Evolutionary conservation across 2,888 invertebrate genomes (phyloP).

Genomic region (Pyrrhia umbra): DNA sequence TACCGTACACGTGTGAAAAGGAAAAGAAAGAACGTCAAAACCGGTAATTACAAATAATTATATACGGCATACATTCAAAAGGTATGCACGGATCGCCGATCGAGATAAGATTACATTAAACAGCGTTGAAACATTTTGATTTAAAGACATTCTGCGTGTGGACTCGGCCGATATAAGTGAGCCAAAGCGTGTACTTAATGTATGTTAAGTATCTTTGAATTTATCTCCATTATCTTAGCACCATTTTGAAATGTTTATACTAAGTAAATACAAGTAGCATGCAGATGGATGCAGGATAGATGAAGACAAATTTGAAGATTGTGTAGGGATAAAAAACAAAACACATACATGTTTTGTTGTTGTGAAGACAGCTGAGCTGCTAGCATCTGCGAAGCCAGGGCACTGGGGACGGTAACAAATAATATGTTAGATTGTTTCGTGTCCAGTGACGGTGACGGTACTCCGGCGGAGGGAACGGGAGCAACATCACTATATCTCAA

Average conservation of each 20-base stretch:
- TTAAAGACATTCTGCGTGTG: constrained; percentile 86
- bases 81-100: constrained; percentile 87
- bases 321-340: constrained; percentile 85
- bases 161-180: constrained; percentile 78
- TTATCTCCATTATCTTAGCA: constrained; percentile 73
- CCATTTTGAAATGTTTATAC: constrained; percentile 44
- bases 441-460: constrained; percentile 70
- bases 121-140: constrained; percentile 90
- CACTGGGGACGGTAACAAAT: constrained; percentile 95
- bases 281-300: constrained; percentile 41
- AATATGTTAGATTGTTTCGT: constrained; percentile 82
- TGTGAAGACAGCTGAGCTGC: constrained; percentile 97
- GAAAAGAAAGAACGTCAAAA: constrained; percentile 87
- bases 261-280: constrained; percentile 32
- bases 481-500: constrained; percentile 62
- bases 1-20: constrained; percentile 89
- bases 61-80: constrained; percentile 86
- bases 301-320: constrained; percentile 77
- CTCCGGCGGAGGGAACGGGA: constrained; percentile 64
- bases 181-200: constrained; percentile 87
- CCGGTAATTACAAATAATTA: constrained; percentile 89
- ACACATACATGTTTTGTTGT: constrained; percentile 98
- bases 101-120: constrained; percentile 87
- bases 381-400: constrained; percentile 99
- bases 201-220: constrained; percentile 84